Evolutionary conservation across 1,140 invertebrate species (phyloP).

Genomic region (Carcinoscorpius rotundicauda): DNA sequence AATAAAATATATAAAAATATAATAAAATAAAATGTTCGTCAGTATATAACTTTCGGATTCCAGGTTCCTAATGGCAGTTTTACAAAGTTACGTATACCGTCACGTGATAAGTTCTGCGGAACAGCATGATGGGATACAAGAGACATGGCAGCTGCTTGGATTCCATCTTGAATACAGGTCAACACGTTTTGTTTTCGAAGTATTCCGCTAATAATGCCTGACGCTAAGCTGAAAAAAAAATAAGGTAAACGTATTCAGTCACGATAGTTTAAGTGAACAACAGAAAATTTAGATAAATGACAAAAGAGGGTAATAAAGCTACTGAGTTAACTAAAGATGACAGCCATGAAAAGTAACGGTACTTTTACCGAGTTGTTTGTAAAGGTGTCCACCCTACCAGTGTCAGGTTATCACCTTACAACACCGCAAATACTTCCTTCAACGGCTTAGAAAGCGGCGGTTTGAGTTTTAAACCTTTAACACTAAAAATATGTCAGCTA

Average conservation of each 20-base stretch:
- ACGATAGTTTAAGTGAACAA: neutral
- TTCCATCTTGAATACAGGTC: constrained; percentile 35
- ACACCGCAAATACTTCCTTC: neutral
- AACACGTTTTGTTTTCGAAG: constrained; percentile 33
- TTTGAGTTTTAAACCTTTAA: too few relatives aligned
- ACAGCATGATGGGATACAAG: constrained; percentile 37
- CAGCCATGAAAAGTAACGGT: neutral
- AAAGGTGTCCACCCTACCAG: neutral
- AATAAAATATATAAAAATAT: too few relatives aligned
- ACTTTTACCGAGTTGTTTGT: neutral
- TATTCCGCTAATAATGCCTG: constrained; percentile 39
- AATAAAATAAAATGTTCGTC: too few relatives aligned
- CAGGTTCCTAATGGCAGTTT: too few relatives aligned
- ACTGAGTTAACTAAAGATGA: neutral
- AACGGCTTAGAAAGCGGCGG: too few relatives aligned
- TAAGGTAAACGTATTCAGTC: neutral
- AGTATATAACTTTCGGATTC: too few relatives aligned
- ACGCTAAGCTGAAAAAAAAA: constrained; percentile 36
- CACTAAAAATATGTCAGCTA: too few relatives aligned
- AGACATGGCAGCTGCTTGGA: constrained; percentile 39
- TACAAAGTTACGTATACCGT: too few relatives aligned
- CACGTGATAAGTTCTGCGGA: constrained; percentile 32
- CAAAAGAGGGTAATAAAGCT: neutral
- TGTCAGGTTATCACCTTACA: neutral
- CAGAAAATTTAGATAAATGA: neutral